Conservation (phyloP, 2,113 vertebrate species). For the Nannospalax galili region DNA sequence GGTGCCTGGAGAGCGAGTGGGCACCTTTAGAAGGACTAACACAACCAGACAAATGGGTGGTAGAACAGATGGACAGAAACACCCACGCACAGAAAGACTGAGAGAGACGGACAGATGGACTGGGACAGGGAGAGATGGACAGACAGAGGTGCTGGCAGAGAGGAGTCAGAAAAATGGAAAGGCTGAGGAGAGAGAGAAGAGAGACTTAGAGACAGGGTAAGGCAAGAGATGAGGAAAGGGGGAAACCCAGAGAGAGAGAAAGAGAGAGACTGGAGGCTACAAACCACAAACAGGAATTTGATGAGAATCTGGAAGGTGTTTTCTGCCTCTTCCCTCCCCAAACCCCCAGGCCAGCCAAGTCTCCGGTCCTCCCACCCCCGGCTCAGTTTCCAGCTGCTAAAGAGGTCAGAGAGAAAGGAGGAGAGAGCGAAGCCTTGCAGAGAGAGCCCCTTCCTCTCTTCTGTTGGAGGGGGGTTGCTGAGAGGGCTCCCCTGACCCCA, state of each 20-base stretch:
- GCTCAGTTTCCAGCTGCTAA: constrained; percentile 80
- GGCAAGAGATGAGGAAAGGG: not conserved
- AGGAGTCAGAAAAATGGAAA: constrained; percentile 50
- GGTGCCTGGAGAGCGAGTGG: constrained; percentile 47
- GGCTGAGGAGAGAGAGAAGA: constrained; percentile 18
- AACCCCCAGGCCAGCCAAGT: constrained; percentile 78
- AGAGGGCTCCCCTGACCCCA: not conserved
- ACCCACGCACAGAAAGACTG: constrained; percentile 70
- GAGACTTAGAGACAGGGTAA: not conserved
- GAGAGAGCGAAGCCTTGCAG: not conserved
- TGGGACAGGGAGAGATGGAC: constrained; percentile 74
- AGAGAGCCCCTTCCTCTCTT: constrained; percentile 61
- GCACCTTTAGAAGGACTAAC: constrained; percentile 68
- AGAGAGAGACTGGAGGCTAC: constrained; percentile 61
- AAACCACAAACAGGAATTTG: constrained; percentile 78
- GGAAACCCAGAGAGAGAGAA: not conserved
- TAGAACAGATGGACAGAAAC: constrained; percentile 77
- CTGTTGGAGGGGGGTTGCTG: constrained; percentile 1
- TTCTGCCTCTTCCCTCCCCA: constrained; percentile 76
- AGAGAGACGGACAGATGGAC: constrained; percentile 81
- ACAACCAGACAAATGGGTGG: constrained; percentile 76
- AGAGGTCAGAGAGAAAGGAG: constrained; percentile 68
- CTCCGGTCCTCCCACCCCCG: constrained; percentile 78
- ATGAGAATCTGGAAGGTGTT: constrained; percentile 81
- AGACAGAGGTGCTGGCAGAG: constrained; percentile 70